phyloP scores from a whole-genome alignment of 2,888 invertebrate genomes.

The Synanthedon formicaeformis region DNA sequence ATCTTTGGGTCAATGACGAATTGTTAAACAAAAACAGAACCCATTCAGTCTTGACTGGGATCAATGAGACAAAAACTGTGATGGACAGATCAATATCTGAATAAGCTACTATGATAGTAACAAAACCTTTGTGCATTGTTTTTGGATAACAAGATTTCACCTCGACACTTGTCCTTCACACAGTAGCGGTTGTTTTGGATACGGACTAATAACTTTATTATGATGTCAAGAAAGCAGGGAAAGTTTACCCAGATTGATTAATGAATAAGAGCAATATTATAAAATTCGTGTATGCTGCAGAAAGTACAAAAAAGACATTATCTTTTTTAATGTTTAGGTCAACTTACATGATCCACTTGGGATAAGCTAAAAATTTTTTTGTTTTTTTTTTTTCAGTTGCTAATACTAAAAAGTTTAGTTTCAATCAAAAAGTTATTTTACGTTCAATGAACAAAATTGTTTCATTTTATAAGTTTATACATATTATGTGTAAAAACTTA shows the following conservation, averaged over 20 bases:
- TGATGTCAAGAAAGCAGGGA: constrained; percentile 22
- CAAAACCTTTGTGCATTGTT: constrained; percentile 17
- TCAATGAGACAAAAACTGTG: constrained; percentile 25
- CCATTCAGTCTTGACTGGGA: constrained; percentile 29
- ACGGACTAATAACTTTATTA: constrained; percentile 10
- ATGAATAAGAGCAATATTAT: no score
- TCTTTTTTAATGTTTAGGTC: no score
- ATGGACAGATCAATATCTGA: constrained; percentile 12
- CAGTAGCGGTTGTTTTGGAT: constrained; percentile 18
- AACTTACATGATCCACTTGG: no score
- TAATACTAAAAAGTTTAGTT: no score
- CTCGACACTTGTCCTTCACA: constrained; percentile 20
- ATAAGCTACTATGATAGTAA: neutral
- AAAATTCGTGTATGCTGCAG: no score
- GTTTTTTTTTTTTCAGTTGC: no score
- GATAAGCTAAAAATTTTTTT: no score
- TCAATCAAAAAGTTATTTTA: no score
- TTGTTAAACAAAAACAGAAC: constrained; percentile 22
- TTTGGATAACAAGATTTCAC: constrained; percentile 21
- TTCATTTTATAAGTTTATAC: no score
- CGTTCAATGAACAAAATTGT: no score
- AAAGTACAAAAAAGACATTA: no score
- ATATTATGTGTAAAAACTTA: no score
- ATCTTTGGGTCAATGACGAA: constrained; percentile 51
- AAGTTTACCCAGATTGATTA: constrained; percentile 15